Evolutionary conservation across 1,140 invertebrate species (phyloP).

Genomic region (Caenorhabditis remanei): DNA sequence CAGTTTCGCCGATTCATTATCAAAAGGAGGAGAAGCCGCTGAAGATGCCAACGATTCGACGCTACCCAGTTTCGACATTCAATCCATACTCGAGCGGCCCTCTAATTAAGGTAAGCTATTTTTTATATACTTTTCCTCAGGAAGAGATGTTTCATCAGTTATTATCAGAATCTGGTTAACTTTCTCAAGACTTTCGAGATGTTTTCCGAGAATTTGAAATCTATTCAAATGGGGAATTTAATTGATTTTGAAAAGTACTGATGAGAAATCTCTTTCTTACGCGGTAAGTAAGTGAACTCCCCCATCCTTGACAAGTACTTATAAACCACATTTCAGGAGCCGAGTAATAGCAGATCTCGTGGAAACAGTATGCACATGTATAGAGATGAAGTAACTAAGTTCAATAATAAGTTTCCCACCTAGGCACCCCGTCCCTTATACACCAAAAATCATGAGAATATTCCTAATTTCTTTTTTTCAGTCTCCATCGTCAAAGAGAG

Average conservation of each 20-base stretch:
- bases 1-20: background rate
- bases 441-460: background rate
- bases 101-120: conserved; percentile 37
- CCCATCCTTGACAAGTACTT: conserved; percentile 6
- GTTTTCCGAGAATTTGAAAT: background rate
- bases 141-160: background rate
- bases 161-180: background rate
- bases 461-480: background rate
- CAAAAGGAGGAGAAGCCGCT: background rate
- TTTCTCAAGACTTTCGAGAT: background rate
- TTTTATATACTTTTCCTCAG: background rate
- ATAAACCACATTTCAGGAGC: conserved; percentile 50
- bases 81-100: conserved; percentile 40
- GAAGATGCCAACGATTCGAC: conserved; percentile 11
- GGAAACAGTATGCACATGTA: conserved; percentile 37
- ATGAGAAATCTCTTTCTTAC: background rate
- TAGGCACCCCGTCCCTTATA: background rate
- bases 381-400: conserved; percentile 49
- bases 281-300: background rate
- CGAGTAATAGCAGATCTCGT: conserved; percentile 43
- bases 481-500: conserved; percentile 12
- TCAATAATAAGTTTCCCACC: conserved; percentile 8
- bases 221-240: too few species aligned
- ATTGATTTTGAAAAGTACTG: too few species aligned
- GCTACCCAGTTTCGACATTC: background rate